Evolutionary conservation across 2,888 invertebrate species (phyloP).

Genomic region (Pandemis corylana): DNA sequence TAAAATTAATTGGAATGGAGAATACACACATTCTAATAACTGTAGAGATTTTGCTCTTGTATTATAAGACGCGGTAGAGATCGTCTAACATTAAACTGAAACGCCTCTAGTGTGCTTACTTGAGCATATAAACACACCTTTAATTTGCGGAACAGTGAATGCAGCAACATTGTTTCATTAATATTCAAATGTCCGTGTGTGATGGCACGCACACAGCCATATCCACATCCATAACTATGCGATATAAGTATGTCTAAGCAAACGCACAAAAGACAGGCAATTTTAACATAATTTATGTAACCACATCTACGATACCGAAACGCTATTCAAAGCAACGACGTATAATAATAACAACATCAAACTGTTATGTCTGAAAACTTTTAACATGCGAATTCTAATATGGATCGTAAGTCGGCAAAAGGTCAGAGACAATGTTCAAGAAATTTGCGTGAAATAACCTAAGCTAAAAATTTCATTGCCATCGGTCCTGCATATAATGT

Average conservation of each 20-base stretch:
- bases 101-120: no score
- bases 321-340: background rate
- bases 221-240: background rate
- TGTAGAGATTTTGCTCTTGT: no score
- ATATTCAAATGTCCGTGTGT: background rate
- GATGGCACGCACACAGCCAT: background rate
- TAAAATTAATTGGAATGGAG: no score
- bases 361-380: constrained; percentile 1
- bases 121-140: background rate
- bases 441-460: background rate
- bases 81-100: no score
- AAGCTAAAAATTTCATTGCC: background rate
- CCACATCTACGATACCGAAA: constrained; percentile 7
- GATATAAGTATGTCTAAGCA: background rate
- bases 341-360: constrained; percentile 6
- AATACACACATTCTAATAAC: no score
- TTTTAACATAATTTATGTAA: constrained; percentile 7
- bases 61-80: no score
- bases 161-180: background rate
- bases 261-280: background rate
- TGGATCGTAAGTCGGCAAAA: background rate
- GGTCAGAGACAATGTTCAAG: background rate
- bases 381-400: constrained; percentile 4
- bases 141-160: background rate
- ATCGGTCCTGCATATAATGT: no score